These are phyloP conservation scores for Cyclargus thomasi DNA, from an alignment of 1,140 invertebrate species.

Conservation along the genomic window DNA sequence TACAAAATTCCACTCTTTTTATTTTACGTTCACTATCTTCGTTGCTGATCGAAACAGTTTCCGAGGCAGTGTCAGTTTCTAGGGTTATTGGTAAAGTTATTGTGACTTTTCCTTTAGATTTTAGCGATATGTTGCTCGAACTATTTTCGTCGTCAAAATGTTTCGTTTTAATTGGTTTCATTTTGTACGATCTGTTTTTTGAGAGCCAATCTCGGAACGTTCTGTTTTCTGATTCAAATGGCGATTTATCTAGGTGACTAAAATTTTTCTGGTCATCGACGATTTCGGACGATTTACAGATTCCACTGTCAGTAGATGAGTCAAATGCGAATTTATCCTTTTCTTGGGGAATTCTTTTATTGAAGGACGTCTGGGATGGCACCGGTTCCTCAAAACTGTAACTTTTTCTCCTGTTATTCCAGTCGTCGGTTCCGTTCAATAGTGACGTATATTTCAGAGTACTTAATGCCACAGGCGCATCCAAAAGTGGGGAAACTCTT, in stretches of 20 bases:
- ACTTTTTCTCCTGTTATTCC: constrained; percentile 82
- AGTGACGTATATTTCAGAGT: constrained; percentile 68
- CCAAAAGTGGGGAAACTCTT: constrained; percentile 50
- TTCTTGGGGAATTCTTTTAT: constrained; percentile 56
- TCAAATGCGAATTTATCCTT: constrained; percentile 76
- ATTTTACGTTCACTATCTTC: constrained; percentile 70
- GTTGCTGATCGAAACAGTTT: constrained; percentile 18
- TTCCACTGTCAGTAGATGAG: constrained; percentile 83
- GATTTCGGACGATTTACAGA: constrained; percentile 81
- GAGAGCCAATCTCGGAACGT: constrained; percentile 64
- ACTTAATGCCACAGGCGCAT: constrained; percentile 53
- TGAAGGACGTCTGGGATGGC: constrained; percentile 34
- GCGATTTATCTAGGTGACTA: background rate
- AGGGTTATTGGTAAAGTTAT: constrained; percentile 67
- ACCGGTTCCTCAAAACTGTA: constrained; percentile 83
- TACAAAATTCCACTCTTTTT: constrained; percentile 89
- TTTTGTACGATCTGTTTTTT: constrained; percentile 49
- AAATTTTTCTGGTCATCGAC: constrained; percentile 60
- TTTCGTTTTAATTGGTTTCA: constrained; percentile 31
- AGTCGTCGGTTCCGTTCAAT: constrained; percentile 75
- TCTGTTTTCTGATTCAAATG: constrained; percentile 34
- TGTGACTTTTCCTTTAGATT: constrained; percentile 58
- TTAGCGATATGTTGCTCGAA: constrained; percentile 45
- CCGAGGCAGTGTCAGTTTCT: constrained; percentile 39
- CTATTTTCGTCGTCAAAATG: constrained; percentile 19